A percentile compares a stretch with the other conserved stretches of the same genome.
Evolutionary conservation across 2,113 vertebrate species (phyloP).

Genomic region (Chrysochloris asiatica): DNA sequence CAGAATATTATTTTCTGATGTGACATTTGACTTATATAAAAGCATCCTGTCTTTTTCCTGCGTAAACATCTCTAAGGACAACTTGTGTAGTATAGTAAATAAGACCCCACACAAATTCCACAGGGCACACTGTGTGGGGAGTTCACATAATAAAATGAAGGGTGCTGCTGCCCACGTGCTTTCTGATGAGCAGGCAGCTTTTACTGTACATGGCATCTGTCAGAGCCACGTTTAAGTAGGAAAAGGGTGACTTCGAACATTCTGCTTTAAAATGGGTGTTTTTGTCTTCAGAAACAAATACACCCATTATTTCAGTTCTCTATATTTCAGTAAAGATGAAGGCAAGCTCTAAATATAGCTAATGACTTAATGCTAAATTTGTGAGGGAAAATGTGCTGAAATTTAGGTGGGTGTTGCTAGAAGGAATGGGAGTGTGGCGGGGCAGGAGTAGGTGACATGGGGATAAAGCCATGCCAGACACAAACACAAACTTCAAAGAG

Average conservation of each 20-base stretch:
- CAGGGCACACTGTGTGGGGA: slow-evolving; percentile 66
- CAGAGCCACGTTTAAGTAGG: neutral
- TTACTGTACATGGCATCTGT: neutral
- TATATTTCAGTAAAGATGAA: slow-evolving; percentile 20
- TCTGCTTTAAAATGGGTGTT: neutral
- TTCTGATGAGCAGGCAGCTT: neutral
- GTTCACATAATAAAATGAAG: slow-evolving; percentile 65
- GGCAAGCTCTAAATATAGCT: slow-evolving; percentile 64
- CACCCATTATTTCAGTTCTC: neutral
- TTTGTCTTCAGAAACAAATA: neutral
- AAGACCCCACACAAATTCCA: slow-evolving; percentile 77
- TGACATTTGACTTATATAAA: slow-evolving; percentile 71
- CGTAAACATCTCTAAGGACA: slow-evolving; percentile 1
- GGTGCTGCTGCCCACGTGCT: slow-evolving; percentile 66
- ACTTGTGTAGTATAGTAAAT: slow-evolving; percentile 65
- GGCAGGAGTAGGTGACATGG: neutral
- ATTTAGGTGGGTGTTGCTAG: slow-evolving; percentile 59
- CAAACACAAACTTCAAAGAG: slow-evolving; percentile 10
- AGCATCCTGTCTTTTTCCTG: slow-evolving; percentile 28
- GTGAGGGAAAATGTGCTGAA: slow-evolving; percentile 57
- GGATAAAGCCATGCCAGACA: slow-evolving; percentile 56
- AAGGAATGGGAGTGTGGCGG: slow-evolving; percentile 11
- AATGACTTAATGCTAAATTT: slow-evolving; percentile 60
- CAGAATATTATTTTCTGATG: slow-evolving; percentile 42
- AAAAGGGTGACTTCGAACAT: neutral